Evolutionary conservation across 2,113 vertebrate genomes (phyloP).

Genomic region (Tauraco erythrolophus): DNA sequence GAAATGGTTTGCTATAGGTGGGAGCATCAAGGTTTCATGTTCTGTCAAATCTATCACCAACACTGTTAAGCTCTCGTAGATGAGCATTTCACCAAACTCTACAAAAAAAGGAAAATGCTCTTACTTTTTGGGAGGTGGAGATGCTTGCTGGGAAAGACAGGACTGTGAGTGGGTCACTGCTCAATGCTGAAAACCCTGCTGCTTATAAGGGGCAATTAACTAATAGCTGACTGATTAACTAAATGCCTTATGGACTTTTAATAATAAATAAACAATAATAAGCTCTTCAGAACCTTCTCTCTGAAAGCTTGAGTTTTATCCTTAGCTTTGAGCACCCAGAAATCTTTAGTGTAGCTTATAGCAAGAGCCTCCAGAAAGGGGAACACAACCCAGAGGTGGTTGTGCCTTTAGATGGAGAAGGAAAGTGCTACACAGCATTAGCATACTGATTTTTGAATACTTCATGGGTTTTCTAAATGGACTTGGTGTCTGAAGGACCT

Average conservation of each 20-base stretch:
- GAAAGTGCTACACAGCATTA: not conserved
- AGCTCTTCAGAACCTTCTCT: not conserved
- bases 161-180: not conserved
- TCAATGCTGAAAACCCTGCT: not conserved
- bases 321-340: not conserved
- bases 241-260: not conserved
- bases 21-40: not conserved
- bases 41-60: not conserved
- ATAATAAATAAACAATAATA: not conserved
- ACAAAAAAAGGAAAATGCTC: not conserved
- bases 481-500: not conserved
- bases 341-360: not conserved
- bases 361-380: not conserved
- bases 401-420: not conserved
- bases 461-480: not conserved
- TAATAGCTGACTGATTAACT: not conserved
- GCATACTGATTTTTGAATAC: rapidly evolving
- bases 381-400: rapidly evolving
- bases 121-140: not conserved
- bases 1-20: not conserved
- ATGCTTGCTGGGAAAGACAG: not conserved
- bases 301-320: not conserved
- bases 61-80: not conserved
- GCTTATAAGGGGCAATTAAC: not conserved
- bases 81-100: not conserved